Conservation (phyloP, 1,140 invertebrate genomes). For the Eriocheir sinensis region DNA sequence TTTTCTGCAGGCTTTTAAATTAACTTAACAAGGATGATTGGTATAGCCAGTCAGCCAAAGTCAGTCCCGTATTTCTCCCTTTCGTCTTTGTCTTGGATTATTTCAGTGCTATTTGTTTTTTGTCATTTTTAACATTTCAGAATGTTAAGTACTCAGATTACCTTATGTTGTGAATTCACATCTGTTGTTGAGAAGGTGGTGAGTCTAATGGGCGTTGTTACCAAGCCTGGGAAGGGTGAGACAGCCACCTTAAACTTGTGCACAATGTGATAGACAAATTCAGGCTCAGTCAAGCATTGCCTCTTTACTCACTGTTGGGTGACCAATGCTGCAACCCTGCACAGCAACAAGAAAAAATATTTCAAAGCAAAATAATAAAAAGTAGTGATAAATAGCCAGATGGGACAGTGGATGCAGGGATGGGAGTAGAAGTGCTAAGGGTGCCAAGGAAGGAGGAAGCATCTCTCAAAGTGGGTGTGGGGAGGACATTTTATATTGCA, state of each 20-base stretch:
- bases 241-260: not conserved
- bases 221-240: not conserved
- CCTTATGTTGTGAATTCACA: not conserved
- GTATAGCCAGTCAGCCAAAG: not conserved
- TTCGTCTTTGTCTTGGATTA: not conserved
- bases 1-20: constrained; percentile 41
- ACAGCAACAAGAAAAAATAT: not conserved
- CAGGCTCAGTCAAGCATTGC: not conserved
- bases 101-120: not conserved
- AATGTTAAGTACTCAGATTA: not conserved
- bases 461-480: not conserved
- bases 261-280: not conserved
- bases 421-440: not conserved
- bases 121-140: not conserved
- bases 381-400: not conserved
- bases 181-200: not conserved
- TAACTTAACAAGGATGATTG: constrained; percentile 45
- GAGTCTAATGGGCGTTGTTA: not conserved
- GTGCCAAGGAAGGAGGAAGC: not conserved
- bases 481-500: not conserved
- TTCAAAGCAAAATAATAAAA: not conserved
- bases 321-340: not conserved
- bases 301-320: not conserved
- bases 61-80: not conserved
- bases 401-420: not conserved